phyloP scores from a whole-genome alignment of 2,888 invertebrate genomes.

The Phania funesta region DNA sequence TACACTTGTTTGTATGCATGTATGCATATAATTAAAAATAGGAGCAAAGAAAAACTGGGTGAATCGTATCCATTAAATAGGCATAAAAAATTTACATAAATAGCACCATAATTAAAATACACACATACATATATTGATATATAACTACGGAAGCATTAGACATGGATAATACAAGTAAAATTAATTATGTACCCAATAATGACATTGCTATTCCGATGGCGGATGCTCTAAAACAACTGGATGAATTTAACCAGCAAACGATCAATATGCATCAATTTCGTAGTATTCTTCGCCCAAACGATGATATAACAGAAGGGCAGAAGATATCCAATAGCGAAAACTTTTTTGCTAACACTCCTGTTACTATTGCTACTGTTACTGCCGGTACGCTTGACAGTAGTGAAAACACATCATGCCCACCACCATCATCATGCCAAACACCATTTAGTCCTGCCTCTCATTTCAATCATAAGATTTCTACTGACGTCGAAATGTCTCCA shows the following conservation, averaged over 20 bases:
- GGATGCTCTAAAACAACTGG: constrained; percentile 22
- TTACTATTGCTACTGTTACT: background rate
- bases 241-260: constrained; percentile 8
- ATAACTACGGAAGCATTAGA: background rate
- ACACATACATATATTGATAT: background rate
- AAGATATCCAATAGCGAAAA: background rate
- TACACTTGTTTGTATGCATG: constrained; percentile 40
- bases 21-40: constrained; percentile 18
- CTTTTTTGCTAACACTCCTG: background rate
- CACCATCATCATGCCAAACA: no score
- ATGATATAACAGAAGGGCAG: background rate
- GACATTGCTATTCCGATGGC: background rate
- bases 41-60: constrained; percentile 34
- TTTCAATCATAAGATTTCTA: background rate
- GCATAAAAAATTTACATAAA: background rate
- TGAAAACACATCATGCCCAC: background rate
- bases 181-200: constrained; percentile 7
- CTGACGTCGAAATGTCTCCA: background rate
- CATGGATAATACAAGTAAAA: constrained; percentile 29
- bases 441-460: background rate
- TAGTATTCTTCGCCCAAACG: background rate
- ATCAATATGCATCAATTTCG: constrained; percentile 1
- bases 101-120: background rate
- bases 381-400: background rate
- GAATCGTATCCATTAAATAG: background rate